phyloP scores from a whole-genome alignment of 2,888 invertebrate species.

The Ectropis crepuscularia region DNA sequence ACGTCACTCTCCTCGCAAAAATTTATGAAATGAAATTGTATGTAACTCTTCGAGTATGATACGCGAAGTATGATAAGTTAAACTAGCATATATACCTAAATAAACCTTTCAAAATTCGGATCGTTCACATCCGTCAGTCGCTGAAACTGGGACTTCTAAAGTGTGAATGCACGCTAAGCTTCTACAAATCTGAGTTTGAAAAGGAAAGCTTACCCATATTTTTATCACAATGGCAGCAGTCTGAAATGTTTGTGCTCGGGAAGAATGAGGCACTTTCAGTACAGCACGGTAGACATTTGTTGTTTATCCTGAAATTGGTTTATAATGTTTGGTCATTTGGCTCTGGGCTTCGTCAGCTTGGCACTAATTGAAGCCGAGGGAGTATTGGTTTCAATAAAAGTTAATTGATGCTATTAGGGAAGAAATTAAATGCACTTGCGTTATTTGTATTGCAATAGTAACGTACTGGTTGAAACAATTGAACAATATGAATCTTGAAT shows the following conservation, averaged over 20 bases:
- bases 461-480: neutral
- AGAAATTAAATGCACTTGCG: too few species aligned
- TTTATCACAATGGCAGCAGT: constrained; percentile 89
- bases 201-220: constrained; percentile 83
- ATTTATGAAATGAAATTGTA: too few species aligned
- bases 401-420: neutral
- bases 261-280: constrained; percentile 77
- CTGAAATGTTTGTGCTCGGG: constrained; percentile 65
- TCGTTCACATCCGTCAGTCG: constrained; percentile 29
- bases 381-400: neutral
- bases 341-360: neutral
- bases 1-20: too few species aligned
- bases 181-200: constrained; percentile 24
- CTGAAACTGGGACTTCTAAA: constrained; percentile 25
- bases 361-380: neutral
- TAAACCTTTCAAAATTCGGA: constrained; percentile 7
- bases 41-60: too few species aligned
- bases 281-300: constrained; percentile 91
- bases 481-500: too few species aligned
- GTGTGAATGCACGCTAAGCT: constrained; percentile 27
- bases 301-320: constrained; percentile 83
- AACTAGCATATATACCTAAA: too few species aligned
- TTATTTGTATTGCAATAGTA: too few species aligned
- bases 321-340: constrained; percentile 14
- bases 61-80: too few species aligned